Evolutionary conservation across 2,888 invertebrate genomes (phyloP), one percentile per base, ranked within the genome.

Genomic region (Elaeidobius kamerunicus): DNA sequence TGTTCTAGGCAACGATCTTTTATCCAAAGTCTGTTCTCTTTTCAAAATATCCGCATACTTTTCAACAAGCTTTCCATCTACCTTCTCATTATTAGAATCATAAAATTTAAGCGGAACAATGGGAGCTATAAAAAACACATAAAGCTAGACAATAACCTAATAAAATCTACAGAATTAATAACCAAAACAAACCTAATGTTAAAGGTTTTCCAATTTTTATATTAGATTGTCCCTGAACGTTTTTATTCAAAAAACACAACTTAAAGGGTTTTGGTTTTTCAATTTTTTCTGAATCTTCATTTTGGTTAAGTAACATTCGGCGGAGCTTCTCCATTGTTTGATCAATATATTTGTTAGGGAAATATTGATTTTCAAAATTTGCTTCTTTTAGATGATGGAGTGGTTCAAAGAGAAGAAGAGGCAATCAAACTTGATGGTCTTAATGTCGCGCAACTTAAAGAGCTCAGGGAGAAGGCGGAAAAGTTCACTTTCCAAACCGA

Each of bases 401-500:
- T 85, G 3, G 83, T 95, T 32, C 75, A 86, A 69, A 85, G 96
- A 62, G 97, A 98, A 75, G 96, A 93, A 73, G 96, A 98, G 76
- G 92, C 96, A 0, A 96, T 98, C 63, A 91, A 93, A 69, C 76
- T 97, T 47, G 99, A 99, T 77, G 93, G 91, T 2, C 78, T 99
- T 53, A 97, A 89, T 76, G 92, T 92, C 14, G 89, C 95, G 14
- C 93, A 99, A 76, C 78, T 95, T 71, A 91, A 91, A 64, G 92
- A 97, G 76, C 74, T 99, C 36, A 78, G 91, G 55, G 93, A 92
- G 39, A 88, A 86, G 68, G 86, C 96, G 1, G 88, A 91, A 70
- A 92, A 89, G 71, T 88, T 84, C 70, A 82, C 84, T 18, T 98
- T 97, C 79, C 93, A 99, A 78, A 96, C 99, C 0, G 99, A 99